Conservation (phyloP, 2,113 vertebrate species). For the Engraulis encrasicolus region DNA sequence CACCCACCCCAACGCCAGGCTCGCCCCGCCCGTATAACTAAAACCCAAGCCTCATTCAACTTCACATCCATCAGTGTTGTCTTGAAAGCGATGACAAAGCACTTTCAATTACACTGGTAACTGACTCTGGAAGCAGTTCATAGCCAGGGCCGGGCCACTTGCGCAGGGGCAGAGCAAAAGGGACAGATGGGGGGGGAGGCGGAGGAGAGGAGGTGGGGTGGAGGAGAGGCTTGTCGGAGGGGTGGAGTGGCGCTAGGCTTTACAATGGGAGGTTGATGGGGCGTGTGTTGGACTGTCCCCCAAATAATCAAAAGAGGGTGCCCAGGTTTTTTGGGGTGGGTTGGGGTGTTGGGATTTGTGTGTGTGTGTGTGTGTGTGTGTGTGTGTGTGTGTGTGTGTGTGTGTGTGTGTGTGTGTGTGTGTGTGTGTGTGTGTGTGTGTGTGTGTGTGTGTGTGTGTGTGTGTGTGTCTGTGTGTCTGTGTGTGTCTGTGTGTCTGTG, state of each 20-base stretch:
- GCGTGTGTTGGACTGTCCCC: slow-evolving; percentile 72
- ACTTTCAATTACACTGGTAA: slow-evolving; percentile 84
- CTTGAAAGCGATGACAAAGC: slow-evolving; percentile 88
- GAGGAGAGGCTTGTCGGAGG: background rate
- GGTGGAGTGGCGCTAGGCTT: background rate
- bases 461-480: too few species aligned
- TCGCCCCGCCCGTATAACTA: slow-evolving; percentile 78
- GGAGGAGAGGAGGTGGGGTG: background rate
- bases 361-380: too few species aligned
- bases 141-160: slow-evolving; percentile 71
- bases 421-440: too few species aligned
- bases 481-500: too few species aligned
- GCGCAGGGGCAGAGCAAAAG: slow-evolving; percentile 50
- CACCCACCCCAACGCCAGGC: background rate
- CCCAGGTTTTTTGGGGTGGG: too few species aligned
- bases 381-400: background rate
- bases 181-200: background rate
- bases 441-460: slow-evolving; percentile 23
- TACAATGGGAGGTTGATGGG: slow-evolving; percentile 58
- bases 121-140: slow-evolving; percentile 84
- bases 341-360: slow-evolving; percentile 32
- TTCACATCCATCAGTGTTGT: slow-evolving; percentile 89
- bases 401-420: background rate
- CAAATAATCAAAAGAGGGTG: slow-evolving; percentile 73
- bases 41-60: slow-evolving; percentile 91